Base-by-base conservation (phyloP, 2,113 vertebrate species). In the Numida meleagris region DNA sequence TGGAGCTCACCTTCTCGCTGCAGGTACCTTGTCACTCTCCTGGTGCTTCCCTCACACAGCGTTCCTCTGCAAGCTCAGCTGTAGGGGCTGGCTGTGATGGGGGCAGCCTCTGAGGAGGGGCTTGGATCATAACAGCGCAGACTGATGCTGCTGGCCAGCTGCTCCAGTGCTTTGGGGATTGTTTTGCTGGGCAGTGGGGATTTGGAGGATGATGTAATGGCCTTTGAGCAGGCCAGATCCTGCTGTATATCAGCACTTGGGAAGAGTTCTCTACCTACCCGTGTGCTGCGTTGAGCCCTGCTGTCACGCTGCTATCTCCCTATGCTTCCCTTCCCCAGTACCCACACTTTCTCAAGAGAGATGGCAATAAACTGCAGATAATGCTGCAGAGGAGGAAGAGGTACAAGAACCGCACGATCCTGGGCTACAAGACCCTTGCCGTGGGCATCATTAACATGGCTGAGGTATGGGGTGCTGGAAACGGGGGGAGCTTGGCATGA, bases 351-450 rank as follows among this genome's bases (percentile, higher is more conserved):
- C 92, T 99, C 86, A 99, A 99, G 88, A 97, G 99, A 75, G 99
- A 99, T 79, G 99, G 99, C 55, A 99, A 99, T 97, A 99, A 99
- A 61, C 98, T 99, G 36, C 99, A 99, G 97, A 98, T 99, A 86
- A 98, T 99, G 98, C 98, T 99, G 50, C 99, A 99, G 82, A 97
- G 99, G 75, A 98, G 99, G 46, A 99, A 99, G 92, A 97, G 99
- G 4, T 99, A 99, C 97, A 99, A 99, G 97, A 99, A 99, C 97
- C 98, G 99, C 9, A 99, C 99, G 0, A 99, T 99, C 95, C 95
- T 99, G 96, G 99, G 99, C 91, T 99, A 99, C 96, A 99, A 99
- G 96, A 99, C 99, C 3, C 97, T 99, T 55, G 99, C 99, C 0
- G 97, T 97, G 6, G 99, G 99, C 43, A 98, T 98, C 65, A 98